Evolutionary conservation across 64 coral and sea anemone species (phyloP).

Genomic region (Montipora sp.): DNA sequence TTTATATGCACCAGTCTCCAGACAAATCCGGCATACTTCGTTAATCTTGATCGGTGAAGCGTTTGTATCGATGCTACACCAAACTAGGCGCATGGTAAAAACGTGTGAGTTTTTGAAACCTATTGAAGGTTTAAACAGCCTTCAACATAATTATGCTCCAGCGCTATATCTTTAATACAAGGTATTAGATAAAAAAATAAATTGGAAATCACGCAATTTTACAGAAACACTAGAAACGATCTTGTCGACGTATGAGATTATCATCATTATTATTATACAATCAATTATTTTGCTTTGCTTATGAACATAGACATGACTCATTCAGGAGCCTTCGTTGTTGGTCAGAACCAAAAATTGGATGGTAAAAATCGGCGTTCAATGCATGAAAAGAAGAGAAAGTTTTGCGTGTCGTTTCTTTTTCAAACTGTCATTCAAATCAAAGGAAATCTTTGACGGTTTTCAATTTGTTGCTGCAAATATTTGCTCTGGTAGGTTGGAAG

Average conservation of each 20-base stretch:
- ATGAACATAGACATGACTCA: not conserved
- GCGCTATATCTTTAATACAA: not conserved
- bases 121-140: not conserved
- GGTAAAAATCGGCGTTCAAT: not conserved
- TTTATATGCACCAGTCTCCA: not conserved
- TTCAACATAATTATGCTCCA: conserved; percentile 30
- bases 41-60: not conserved
- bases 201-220: not conserved
- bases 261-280: too few species aligned
- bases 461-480: conserved; percentile 50
- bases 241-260: too few species aligned
- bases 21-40: not conserved
- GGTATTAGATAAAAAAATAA: not conserved
- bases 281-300: too few species aligned
- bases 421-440: conserved; percentile 42
- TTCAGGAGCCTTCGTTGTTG: too few species aligned
- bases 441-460: conserved; percentile 32
- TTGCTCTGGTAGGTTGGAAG: conserved; percentile 16
- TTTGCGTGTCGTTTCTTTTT: conserved; percentile 6
- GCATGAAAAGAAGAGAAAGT: not conserved
- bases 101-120: not conserved
- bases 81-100: not conserved
- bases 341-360: too few species aligned
- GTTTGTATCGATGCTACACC: not conserved
- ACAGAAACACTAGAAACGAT: too few species aligned